Evolutionary conservation across 2,797 vertebrate genomes (phyloP), one percentile per base, ranked within the genome.

Genomic region (Spondyliosoma cantharus): DNA sequence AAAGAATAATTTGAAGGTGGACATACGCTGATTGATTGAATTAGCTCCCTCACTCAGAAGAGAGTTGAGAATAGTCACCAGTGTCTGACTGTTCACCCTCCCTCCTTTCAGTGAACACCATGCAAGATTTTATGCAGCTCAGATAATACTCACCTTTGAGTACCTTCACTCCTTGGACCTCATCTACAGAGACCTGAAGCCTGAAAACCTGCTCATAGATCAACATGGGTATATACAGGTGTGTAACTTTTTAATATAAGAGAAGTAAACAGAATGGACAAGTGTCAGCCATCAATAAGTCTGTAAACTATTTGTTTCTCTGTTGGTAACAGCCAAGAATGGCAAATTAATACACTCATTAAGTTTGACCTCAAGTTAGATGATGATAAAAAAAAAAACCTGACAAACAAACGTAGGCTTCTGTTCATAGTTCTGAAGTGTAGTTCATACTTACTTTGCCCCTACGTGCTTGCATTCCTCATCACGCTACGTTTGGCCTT

Each of bases 141-240:
- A 99, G 94, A 99, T 99, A 92, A 97, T 99, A 89, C 96, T 99
- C 93, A 99, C 98, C 54, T 99, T 99, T 88, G 98, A 99, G 97
- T 99, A 99, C 96, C 98, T 99, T 92, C 98, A 99, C 95, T 97
- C 97, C 71, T 93, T 99, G 95, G 98, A 99, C 96, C 97, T 99
- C 93, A 98, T 99, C 96, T 99, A 99, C 95, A 97, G 98, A 96
- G 98, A 99, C 96, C 96, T 99, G 91, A 99, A 99, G 93, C 98
- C 98, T 87, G 98, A 99, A 96, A 99, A 99, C 93, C 96, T 99
- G 95, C 95, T 99, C 94, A 99, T 99, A 93, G 98, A 99, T 95
- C 97, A 99, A 87, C 97, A 98, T 95, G 98, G 98, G 88, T 99
- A 99, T 90, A 99, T 99, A 88, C 98, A 99, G 98, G 98, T 99